Conservation (phyloP, 1,140 invertebrate species). For the Andricus grossulariae region DNA sequence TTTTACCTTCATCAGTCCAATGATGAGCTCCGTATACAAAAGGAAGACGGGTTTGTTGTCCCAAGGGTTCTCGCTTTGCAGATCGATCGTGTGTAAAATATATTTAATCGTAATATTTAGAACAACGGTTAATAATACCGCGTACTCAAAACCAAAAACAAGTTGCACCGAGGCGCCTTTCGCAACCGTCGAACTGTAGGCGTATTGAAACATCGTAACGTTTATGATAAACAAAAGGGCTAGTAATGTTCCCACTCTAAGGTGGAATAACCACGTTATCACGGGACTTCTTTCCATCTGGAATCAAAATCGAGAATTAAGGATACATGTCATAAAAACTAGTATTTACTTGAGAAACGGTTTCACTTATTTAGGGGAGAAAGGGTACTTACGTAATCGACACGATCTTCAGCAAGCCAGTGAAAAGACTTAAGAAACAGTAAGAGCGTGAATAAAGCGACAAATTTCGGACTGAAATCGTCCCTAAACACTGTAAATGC, state of each 20-base stretch:
- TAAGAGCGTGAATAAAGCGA: constrained; percentile 96
- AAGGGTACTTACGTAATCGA: constrained; percentile 93
- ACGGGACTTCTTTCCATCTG: constrained; percentile 99
- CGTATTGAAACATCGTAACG: constrained; percentile 93
- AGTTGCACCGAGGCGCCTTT: constrained; percentile 98
- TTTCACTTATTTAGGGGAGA: background rate
- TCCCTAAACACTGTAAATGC: constrained; percentile 99
- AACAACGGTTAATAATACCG: constrained; percentile 95
- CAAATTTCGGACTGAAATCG: constrained; percentile 99
- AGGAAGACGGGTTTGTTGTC: constrained; percentile 99
- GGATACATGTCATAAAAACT: background rate
- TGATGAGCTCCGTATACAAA: constrained; percentile 96
- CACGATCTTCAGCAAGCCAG: constrained; percentile 98
- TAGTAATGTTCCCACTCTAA: constrained; percentile 92
- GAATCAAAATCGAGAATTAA: constrained; percentile 64
- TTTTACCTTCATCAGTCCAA: constrained; percentile 86
- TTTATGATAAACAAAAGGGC: constrained; percentile 89
- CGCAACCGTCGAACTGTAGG: constrained; percentile 94
- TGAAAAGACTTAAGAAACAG: constrained; percentile 99
- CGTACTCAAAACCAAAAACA: constrained; percentile 99
- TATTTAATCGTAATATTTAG: constrained; percentile 97
- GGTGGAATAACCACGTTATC: constrained; percentile 96
- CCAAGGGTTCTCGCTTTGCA: constrained; percentile 98
- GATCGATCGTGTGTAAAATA: constrained; percentile 93
- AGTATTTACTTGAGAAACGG: constrained; percentile 2